phyloP scores from a whole-genome alignment of 1,140 invertebrate species.

The Scaptomyza pallida region DNA sequence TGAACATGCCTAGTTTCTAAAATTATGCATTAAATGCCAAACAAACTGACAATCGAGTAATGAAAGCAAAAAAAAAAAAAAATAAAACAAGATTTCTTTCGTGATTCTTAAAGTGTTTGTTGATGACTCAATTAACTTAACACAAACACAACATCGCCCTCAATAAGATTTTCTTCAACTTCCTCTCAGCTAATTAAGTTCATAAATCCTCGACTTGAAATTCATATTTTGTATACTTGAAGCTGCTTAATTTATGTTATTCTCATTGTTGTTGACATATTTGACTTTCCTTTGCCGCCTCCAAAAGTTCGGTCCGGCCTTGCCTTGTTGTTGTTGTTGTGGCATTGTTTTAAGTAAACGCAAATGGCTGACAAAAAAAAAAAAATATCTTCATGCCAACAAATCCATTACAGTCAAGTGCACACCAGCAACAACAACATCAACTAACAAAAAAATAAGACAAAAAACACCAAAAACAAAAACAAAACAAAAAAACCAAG shows the following conservation, averaged over 20 bases:
- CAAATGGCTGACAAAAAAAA: constrained; percentile 54
- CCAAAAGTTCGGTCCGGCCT: constrained; percentile 44
- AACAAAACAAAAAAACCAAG: constrained; percentile 35
- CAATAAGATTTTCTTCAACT: constrained; percentile 15
- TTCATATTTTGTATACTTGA: constrained; percentile 41
- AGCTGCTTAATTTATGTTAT: constrained; percentile 78
- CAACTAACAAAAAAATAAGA: constrained; percentile 19
- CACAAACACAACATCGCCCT: constrained; percentile 11
- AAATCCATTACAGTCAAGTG: constrained; percentile 83
- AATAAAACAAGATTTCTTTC: no score
- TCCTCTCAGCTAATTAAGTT: constrained; percentile 46
- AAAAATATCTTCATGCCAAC: constrained; percentile 83
- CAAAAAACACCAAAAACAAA: constrained; percentile 2
- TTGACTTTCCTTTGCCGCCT: constrained; percentile 61
- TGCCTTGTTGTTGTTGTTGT: constrained; percentile 7
- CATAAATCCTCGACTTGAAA: constrained; percentile 54
- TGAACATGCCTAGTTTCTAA: neutral
- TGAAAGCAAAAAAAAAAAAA: no score
- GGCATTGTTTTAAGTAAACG: constrained; percentile 52
- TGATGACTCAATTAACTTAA: constrained; percentile 38
- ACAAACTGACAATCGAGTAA: neutral
- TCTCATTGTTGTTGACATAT: constrained; percentile 62
- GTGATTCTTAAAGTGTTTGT: no score
- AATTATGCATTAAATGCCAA: neutral
- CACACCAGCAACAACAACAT: constrained; percentile 38